These are phyloP conservation scores for Drosophila yakuba DNA, from an alignment of 1,140 invertebrate genomes.

Conservation along the genomic window DNA sequence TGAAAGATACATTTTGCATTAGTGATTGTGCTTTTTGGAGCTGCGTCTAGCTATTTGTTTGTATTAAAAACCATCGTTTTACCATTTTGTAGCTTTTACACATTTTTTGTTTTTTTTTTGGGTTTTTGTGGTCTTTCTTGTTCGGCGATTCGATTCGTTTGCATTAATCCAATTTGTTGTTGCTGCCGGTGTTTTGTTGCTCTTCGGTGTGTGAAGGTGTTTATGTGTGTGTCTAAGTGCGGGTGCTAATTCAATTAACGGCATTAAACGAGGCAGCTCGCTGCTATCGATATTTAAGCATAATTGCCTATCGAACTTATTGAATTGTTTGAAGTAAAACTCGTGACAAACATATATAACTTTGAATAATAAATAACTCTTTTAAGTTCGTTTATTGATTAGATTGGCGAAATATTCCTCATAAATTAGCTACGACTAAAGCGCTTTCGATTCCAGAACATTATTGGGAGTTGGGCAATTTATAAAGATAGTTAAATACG, in stretches of 20 bases:
- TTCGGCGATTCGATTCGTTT: constrained; percentile 39
- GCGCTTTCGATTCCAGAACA: too few relatives aligned
- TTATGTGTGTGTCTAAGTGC: constrained; percentile 4
- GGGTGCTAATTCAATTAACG: constrained; percentile 72
- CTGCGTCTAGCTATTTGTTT: constrained; percentile 38
- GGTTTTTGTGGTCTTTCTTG: constrained; percentile 12
- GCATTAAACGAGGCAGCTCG: constrained; percentile 20
- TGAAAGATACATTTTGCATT: constrained; percentile 36
- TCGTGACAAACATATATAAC: too few relatives aligned
- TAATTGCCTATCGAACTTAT: constrained; percentile 1
- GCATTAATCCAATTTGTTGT: constrained; percentile 75
- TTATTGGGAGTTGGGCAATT: too few relatives aligned
- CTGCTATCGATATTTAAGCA: constrained; percentile 16
- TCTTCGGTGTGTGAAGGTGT: not conserved
- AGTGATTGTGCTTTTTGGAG: constrained; percentile 15
- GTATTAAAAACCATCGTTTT: constrained; percentile 45
- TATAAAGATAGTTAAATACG: too few relatives aligned
- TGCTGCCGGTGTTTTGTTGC: constrained; percentile 18
- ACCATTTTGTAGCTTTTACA: constrained; percentile 43
- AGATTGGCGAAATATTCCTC: too few relatives aligned
- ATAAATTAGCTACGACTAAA: too few relatives aligned
- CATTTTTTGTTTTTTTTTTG: constrained; percentile 13
- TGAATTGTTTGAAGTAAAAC: not conserved
- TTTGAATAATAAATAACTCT: too few relatives aligned
- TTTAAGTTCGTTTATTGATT: too few relatives aligned